Base-by-base conservation (phyloP, 2,797 vertebrate species). In the Poecilia velifera region DNA sequence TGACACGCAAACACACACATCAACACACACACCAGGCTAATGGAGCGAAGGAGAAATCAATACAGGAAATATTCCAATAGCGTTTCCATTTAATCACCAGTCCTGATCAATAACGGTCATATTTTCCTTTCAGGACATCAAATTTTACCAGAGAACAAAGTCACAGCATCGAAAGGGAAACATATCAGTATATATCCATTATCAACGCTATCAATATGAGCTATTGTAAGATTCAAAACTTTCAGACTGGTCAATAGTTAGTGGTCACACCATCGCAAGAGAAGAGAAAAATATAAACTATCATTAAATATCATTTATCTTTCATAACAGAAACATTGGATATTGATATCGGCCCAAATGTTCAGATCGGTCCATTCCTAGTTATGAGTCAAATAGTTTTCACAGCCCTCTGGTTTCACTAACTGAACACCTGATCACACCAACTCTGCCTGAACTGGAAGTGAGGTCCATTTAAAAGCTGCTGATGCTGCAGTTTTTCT, bases 1-100 rank as follows among this genome's bases (percentile, higher is more conserved):
- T 46, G 70, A 73, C 57, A 51, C 68, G 20, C 64, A 62, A 51
- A 83, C 12, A 51, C 28, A 81, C 28, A 81, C 73, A 22, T 82
- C 22, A 49, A 6, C 28, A 55, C 39, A 5, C 28, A n/a, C 43
- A 72, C 4, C 3, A 34, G 59, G 46, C 76, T 74, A 77, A 80
- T 36, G 66, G 76, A 51, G 68, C 6, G 36, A 46, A 51, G 73
- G 1, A 74, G 13, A 22, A 74, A 73, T 51, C 72, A 51, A 74
- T n/a, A 43, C 73, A 25, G 20, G 22, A 41, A n/a, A 55, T 55
- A 55, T 55, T 55, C 53, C 53, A 55, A 55, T 10, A 25, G 39
- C 10, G 10, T 39, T 73, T 73, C 9, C 18, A 73, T 1, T 72
- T 4, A 49, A 72, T 73, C 28, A 25, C 10, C 34, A 34, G 47